Evolutionary conservation across 2,113 vertebrate species (phyloP).

Genomic region (Globicephala melas): DNA sequence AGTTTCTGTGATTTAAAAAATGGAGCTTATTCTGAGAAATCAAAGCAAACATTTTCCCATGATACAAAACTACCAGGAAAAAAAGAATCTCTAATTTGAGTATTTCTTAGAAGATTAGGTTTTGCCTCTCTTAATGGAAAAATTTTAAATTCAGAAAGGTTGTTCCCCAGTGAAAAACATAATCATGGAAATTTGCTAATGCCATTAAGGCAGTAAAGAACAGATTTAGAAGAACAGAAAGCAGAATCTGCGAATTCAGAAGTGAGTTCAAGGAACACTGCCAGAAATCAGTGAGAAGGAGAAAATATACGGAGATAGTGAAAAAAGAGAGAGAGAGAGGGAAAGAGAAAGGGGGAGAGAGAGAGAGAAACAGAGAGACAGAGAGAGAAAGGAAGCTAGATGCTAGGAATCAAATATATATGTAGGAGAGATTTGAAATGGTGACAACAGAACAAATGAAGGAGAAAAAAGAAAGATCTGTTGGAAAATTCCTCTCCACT

Average conservation of each 20-base stretch:
- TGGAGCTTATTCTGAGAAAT: neutral
- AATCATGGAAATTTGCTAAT: neutral
- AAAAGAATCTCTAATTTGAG: neutral
- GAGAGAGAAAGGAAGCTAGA: neutral
- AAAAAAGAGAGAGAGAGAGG: no score
- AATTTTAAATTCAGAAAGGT: neutral
- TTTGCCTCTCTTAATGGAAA: neutral
- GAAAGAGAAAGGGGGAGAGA: neutral
- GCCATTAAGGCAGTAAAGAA: neutral
- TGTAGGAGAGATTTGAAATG: neutral
- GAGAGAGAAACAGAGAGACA: rapidly evolving
- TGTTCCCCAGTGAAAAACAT: neutral
- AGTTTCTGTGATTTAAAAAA: neutral
- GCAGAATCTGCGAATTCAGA: neutral
- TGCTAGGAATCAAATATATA: neutral
- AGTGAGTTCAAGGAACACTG: neutral
- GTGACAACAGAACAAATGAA: neutral
- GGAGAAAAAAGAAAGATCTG: neutral
- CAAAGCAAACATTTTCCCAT: neutral
- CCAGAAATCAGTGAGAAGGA: neutral
- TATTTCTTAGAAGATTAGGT: neutral
- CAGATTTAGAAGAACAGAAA: neutral
- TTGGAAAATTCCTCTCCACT: neutral
- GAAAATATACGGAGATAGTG: neutral
- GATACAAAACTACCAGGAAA: neutral